These are phyloP conservation scores for Catonia carolina DNA, from an alignment of 2,888 invertebrate species.

Conservation along the genomic window DNA sequence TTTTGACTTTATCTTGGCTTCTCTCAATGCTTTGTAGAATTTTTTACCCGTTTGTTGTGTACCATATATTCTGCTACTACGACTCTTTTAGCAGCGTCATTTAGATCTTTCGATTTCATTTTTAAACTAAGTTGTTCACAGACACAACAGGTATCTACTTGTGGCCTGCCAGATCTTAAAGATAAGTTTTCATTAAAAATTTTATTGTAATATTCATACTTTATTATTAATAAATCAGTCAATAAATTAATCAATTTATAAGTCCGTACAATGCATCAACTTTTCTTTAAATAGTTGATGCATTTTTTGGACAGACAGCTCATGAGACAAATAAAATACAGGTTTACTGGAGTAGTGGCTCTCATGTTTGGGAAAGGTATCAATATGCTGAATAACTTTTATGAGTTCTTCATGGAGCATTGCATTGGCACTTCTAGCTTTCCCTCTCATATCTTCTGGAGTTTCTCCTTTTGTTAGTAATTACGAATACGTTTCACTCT, in stretches of 20 bases:
- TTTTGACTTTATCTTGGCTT: too few relatives aligned
- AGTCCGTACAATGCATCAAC: too few relatives aligned
- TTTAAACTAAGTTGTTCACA: too few relatives aligned
- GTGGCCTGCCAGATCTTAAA: conserved; percentile 26
- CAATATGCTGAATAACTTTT: too few relatives aligned
- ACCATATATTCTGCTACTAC: conserved; percentile 30
- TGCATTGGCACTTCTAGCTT: conserved; percentile 2
- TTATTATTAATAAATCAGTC: conserved; percentile 10
- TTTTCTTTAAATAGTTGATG: conserved; percentile 14
- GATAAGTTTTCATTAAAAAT: too few relatives aligned
- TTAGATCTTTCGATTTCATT: too few relatives aligned
- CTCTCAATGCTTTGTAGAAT: conserved; percentile 20
- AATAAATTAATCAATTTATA: too few relatives aligned
- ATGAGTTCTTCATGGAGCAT: too few relatives aligned
- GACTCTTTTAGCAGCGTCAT: conserved; percentile 28
- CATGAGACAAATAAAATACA: too few relatives aligned
- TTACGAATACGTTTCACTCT: not conserved
- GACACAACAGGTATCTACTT: too few relatives aligned
- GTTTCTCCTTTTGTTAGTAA: not conserved
- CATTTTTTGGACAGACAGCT: conserved; percentile 15
- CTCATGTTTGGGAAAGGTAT: conserved; percentile 6
- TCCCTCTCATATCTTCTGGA: not conserved
- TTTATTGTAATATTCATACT: conserved; percentile 28
- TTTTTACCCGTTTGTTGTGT: conserved; percentile 25
- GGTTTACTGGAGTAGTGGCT: conserved; percentile 13